Evolutionary conservation across 2,113 vertebrate species (phyloP).

Genomic region (Pomatostomus ruficeps): DNA sequence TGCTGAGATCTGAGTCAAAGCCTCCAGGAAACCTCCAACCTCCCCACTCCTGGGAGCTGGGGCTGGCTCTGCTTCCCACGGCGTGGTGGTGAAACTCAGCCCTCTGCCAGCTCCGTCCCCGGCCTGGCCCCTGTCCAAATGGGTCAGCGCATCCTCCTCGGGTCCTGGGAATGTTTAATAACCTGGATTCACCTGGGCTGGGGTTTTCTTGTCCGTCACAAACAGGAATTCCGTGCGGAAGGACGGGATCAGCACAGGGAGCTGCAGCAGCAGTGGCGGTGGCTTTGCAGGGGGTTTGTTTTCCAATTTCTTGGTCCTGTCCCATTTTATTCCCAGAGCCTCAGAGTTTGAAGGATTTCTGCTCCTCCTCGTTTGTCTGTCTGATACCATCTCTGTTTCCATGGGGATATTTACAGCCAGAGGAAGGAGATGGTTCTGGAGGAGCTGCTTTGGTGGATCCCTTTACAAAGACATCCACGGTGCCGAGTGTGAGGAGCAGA

Average conservation of each 20-base stretch:
- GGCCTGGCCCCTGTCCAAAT: not conserved
- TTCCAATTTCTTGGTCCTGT: not conserved
- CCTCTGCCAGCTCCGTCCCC: not conserved
- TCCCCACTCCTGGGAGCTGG: not conserved
- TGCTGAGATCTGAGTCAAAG: not conserved
- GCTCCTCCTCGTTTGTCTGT: not conserved
- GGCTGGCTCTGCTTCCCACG: not conserved
- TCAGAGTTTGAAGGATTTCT: not conserved
- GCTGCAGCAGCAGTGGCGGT: not conserved
- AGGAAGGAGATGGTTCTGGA: not conserved
- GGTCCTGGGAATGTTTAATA: not conserved
- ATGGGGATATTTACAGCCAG: conserved; percentile 45
- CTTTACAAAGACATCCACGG: not conserved
- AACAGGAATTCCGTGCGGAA: too few relatives aligned
- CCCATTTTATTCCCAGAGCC: not conserved
- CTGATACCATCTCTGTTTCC: conserved; percentile 28
- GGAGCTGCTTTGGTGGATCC: not conserved
- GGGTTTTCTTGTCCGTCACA: not conserved
- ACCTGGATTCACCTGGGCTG: not conserved
- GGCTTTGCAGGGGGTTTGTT: not conserved
- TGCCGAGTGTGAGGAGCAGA: not conserved
- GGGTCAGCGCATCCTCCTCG: not conserved
- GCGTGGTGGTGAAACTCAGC: not conserved
- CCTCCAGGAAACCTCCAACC: not conserved
- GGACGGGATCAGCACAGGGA: too few relatives aligned